A percentile compares a stretch with the other conserved stretches of the same genome.
phyloP scores from a whole-genome alignment of 2,797 vertebrate genomes.

The Ciconia nigra region DNA sequence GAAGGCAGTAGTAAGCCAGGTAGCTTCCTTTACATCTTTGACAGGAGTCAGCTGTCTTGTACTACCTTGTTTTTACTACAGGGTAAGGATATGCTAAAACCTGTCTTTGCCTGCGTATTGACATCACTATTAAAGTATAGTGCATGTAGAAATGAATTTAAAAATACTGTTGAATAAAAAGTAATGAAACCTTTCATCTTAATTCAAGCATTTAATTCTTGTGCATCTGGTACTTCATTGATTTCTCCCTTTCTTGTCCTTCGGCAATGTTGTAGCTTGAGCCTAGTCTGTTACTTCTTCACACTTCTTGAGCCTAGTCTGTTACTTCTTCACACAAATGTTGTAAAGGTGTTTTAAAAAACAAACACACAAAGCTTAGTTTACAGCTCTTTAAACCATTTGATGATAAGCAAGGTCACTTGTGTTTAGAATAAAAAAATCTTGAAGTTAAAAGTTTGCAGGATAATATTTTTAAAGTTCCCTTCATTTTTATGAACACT shows the following conservation, averaged over 20 bases:
- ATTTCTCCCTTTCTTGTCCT: background rate
- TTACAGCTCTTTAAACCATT: background rate
- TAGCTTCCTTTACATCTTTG: background rate
- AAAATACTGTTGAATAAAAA: background rate
- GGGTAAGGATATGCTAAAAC: background rate
- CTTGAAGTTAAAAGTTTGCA: background rate
- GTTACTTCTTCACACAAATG: background rate
- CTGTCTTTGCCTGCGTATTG: background rate
- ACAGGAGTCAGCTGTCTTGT: background rate
- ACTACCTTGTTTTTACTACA: background rate
- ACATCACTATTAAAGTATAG: background rate
- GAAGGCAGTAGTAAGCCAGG: background rate
- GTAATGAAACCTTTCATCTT: background rate
- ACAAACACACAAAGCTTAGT: background rate
- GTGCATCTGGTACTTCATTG: background rate
- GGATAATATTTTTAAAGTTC: background rate
- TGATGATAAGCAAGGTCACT: background rate
- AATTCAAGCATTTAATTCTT: background rate
- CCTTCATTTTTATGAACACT: background rate
- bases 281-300: background rate
- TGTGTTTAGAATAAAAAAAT: background rate
- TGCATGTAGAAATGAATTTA: background rate
- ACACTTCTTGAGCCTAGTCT: background rate
- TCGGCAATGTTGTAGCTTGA: background rate
- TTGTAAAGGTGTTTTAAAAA: background rate